Evolutionary conservation across 2,113 vertebrate genomes (phyloP).

Genomic region (Ceuthmochares aereus): DNA sequence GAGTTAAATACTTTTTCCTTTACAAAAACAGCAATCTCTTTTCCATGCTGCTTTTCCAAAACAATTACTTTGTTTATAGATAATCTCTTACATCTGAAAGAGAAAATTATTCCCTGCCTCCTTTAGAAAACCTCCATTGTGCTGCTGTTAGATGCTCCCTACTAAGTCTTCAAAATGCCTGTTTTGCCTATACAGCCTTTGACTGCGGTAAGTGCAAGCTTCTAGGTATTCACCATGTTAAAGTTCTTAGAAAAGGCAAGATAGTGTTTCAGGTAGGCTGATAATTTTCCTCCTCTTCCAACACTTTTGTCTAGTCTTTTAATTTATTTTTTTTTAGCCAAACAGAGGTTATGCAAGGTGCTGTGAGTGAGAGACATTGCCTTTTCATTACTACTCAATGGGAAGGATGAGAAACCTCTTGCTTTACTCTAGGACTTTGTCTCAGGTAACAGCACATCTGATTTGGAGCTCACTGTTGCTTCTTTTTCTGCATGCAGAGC

Average conservation of each 20-base stretch:
- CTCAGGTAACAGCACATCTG: background rate
- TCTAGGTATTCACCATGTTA: background rate
- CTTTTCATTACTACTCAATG: background rate
- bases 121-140: background rate
- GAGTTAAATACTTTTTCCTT: background rate
- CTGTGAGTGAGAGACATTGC: background rate
- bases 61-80: rapidly evolving
- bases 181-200: background rate
- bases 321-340: background rate
- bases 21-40: background rate
- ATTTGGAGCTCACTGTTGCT: background rate
- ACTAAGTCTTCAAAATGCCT: background rate
- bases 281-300: background rate
- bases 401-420: background rate
- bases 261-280: background rate
- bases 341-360: background rate
- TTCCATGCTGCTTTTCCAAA: background rate
- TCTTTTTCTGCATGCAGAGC: background rate
- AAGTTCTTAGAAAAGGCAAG: background rate
- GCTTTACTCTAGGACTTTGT: background rate
- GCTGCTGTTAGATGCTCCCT: background rate
- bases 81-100: background rate
- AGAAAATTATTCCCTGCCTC: background rate
- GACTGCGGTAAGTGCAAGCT: background rate
- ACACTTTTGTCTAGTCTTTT: background rate